Base-by-base conservation (phyloP, 2,888 invertebrate species). In the Aplocera efformata region DNA sequence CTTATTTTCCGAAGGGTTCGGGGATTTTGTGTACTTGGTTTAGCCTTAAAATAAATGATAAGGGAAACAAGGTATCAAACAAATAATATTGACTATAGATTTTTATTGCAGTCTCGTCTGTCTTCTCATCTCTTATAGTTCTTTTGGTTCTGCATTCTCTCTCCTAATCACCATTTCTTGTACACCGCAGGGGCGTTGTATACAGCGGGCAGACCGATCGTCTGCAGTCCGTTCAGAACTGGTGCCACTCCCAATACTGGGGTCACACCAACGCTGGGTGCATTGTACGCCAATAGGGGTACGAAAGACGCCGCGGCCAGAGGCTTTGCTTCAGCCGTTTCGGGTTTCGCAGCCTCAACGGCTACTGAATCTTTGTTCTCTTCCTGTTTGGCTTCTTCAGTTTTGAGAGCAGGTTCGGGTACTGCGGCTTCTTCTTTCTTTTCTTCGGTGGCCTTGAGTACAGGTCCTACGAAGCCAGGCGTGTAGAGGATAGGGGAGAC, bases 321-420 rank as follows among this genome's bases (percentile, higher is more conserved):
- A 4, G 44, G 22, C 32, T 51, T 51, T 5, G 29, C 42, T 2
- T 17, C 13, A 17, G 13, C 4, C 24, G 25, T 7, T 20, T 51
- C 51, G 3, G 41, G 7, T 22, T 62, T 53, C 3, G 17, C 47
- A 11, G 42, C 24, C 22, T 49, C 31, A 17, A 32, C 38, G 33
- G 46, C 32, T 3, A 33, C 4, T 7, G 57, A 53, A n/a, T 60
- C 67, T 8, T 46, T 39, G 13, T 58, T 59, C 8, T 61, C 62
- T 9, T 60, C 63, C 1, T 50, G 36, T n/a, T 67, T 63, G 4
- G 13, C 24, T 11, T 59, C 52, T 9, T 49, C 57, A 1, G 42
- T 33, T 26, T 58, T 51, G 5, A 45, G 40, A 33, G 13, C 13
- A 17, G 13, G 3, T 17, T 17, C 13, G 2, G 13, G 2, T 2